Percentiles rank a stretch among this genome's conserved stretches.
Evolutionary conservation across 2,888 invertebrate genomes (phyloP).

Genomic region (Lissocephala sabroskyi): DNA sequence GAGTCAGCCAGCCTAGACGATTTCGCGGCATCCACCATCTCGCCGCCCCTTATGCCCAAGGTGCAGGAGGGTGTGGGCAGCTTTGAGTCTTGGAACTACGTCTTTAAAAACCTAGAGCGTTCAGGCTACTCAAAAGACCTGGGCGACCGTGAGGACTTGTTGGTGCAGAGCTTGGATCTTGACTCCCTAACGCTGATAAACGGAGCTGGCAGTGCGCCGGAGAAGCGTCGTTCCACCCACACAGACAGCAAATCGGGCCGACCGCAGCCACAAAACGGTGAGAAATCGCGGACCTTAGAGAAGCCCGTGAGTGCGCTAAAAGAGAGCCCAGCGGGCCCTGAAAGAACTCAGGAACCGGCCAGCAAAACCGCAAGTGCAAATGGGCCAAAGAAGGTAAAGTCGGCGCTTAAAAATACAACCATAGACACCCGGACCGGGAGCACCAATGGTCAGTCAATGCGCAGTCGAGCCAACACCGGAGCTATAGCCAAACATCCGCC

Average conservation of each 20-base stretch:
- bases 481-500: slow-evolving; percentile 50
- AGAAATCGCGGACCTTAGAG: slow-evolving; percentile 47
- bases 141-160: slow-evolving; percentile 78
- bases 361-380: too few species aligned
- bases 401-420: slow-evolving; percentile 50
- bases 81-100: slow-evolving; percentile 86
- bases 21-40: slow-evolving; percentile 34
- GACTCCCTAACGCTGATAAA: slow-evolving; percentile 65
- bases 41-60: slow-evolving; percentile 70
- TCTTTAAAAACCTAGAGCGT: slow-evolving; percentile 83
- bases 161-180: slow-evolving; percentile 71
- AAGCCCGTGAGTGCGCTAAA: slow-evolving; percentile 19
- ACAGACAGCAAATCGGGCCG: slow-evolving; percentile 7
- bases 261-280: slow-evolving; percentile 23
- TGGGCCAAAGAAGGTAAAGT: slow-evolving; percentile 50
- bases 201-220: slow-evolving; percentile 29
- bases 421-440: slow-evolving; percentile 33
- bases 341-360: slow-evolving; percentile 19
- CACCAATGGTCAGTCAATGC: slow-evolving; percentile 1
- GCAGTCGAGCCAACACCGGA: slow-evolving; percentile 20
- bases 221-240: slow-evolving; percentile 41
- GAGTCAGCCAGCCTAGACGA: slow-evolving; percentile 62
- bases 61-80: slow-evolving; percentile 80
- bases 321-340: slow-evolving; percentile 39
- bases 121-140: slow-evolving; percentile 80